These are phyloP conservation scores for Cynocephalus volans DNA, from an alignment of 2,113 vertebrate genomes.

Conservation along the genomic window DNA sequence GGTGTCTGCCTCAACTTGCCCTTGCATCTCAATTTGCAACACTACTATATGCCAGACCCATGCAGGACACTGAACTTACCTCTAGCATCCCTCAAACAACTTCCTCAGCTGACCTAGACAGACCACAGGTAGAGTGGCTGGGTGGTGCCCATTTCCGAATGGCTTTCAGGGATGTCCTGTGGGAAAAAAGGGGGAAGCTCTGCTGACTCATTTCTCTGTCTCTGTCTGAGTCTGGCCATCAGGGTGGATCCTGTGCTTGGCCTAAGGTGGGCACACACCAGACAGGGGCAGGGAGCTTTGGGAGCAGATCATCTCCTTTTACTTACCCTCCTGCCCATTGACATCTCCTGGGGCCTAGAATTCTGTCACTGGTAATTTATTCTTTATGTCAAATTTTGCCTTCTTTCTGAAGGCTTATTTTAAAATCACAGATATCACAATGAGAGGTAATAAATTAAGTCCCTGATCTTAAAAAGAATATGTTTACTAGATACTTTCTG, in stretches of 20 bases:
- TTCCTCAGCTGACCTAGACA: neutral
- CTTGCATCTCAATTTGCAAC: neutral
- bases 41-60: neutral
- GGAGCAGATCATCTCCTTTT: neutral
- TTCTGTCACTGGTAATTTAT: neutral
- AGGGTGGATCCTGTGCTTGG: neutral
- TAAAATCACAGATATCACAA: slow-evolving; percentile 29
- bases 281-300: neutral
- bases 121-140: neutral
- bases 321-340: neutral
- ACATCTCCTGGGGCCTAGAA: neutral
- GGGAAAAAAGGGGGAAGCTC: neutral
- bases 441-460: slow-evolving; percentile 45
- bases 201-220: neutral
- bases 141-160: neutral
- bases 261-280: neutral
- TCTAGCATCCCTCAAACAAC: neutral
- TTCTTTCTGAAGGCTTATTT: slow-evolving; percentile 65
- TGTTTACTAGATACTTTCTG: slow-evolving; percentile 44
- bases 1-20: neutral
- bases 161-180: neutral
- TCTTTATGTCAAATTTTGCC: slow-evolving; percentile 36
- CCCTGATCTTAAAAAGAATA: slow-evolving; percentile 50
- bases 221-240: neutral
- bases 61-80: neutral